These are phyloP conservation scores for Pelodytes ibericus DNA, from an alignment of 2,797 vertebrate species.

Conservation along the genomic window DNA sequence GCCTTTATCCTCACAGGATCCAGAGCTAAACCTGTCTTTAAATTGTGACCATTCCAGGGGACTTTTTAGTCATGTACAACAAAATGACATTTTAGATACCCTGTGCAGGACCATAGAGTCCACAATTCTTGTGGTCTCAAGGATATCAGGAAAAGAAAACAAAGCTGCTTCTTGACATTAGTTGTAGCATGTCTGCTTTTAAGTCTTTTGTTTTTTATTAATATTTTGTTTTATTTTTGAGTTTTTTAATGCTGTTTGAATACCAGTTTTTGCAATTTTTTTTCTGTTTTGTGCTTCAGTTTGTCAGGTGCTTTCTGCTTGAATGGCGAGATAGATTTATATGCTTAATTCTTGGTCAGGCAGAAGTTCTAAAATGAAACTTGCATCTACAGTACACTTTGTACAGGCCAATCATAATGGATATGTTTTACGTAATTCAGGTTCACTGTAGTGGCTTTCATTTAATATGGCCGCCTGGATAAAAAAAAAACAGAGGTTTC, in stretches of 20 bases:
- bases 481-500: slow-evolving; percentile 83
- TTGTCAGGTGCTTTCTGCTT: slow-evolving; percentile 85
- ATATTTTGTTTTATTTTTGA: slow-evolving; percentile 17
- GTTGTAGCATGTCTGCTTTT: slow-evolving; percentile 82
- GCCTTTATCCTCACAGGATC: slow-evolving; percentile 77
- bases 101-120: slow-evolving; percentile 96
- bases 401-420: slow-evolving; percentile 84
- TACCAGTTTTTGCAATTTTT: slow-evolving; percentile 73
- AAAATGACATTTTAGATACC: slow-evolving; percentile 93
- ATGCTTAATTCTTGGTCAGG: slow-evolving; percentile 80
- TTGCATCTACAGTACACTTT: slow-evolving; percentile 84
- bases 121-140: slow-evolving; percentile 90
- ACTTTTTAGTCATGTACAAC: slow-evolving; percentile 78
- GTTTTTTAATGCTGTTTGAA: slow-evolving; percentile 70
- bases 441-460: slow-evolving; percentile 90
- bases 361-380: slow-evolving; percentile 70
- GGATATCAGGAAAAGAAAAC: slow-evolving; percentile 87
- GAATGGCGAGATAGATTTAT: slow-evolving; percentile 85
- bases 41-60: slow-evolving; percentile 82
- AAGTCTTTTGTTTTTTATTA: slow-evolving; percentile 60
- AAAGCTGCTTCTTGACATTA: slow-evolving; percentile 92
- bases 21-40: slow-evolving; percentile 72
- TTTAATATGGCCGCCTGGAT: slow-evolving; percentile 92
- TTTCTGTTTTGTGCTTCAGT: slow-evolving; percentile 83
- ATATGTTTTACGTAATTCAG: slow-evolving; percentile 85